Evolutionary conservation across 2,797 vertebrate genomes (phyloP).

Genomic region (Alca torda): DNA sequence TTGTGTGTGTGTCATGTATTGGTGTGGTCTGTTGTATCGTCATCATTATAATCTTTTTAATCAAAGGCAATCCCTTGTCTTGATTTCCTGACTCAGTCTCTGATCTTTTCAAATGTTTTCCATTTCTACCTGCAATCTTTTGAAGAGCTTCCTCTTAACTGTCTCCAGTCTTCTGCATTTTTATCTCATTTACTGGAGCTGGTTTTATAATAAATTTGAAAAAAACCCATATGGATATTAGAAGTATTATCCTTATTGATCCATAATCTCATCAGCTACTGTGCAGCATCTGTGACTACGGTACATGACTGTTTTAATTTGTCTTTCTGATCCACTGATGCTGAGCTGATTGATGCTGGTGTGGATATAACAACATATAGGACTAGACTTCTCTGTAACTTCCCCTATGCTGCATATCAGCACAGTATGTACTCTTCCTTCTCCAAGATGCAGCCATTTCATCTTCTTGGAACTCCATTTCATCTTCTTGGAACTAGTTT

Average conservation of each 20-base stretch:
- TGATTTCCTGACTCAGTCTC: neutral
- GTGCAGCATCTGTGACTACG: neutral
- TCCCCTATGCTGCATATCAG: neutral
- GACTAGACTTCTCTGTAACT: neutral
- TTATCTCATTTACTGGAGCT: neutral
- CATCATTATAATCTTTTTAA: neutral
- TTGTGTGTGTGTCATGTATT: neutral
- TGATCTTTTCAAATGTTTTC: neutral
- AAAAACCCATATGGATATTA: neutral
- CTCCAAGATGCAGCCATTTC: neutral
- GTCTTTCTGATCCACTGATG: neutral
- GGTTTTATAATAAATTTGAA: neutral
- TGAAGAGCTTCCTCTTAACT: neutral
- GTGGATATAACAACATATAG: neutral
- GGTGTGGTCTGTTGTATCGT: neutral
- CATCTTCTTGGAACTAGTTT: neutral
- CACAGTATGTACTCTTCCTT: neutral
- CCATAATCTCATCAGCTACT: neutral
- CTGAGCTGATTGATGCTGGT: neutral
- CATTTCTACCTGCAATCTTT: neutral
- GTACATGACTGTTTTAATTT: neutral
- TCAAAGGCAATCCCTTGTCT: neutral
- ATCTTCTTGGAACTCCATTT: neutral
- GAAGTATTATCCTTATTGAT: neutral
- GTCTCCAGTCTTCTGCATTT: neutral